A percentile compares a stretch with the other conserved stretches of the same genome.
phyloP scores from a whole-genome alignment of 2,113 vertebrate genomes.

The Rana temporaria region DNA sequence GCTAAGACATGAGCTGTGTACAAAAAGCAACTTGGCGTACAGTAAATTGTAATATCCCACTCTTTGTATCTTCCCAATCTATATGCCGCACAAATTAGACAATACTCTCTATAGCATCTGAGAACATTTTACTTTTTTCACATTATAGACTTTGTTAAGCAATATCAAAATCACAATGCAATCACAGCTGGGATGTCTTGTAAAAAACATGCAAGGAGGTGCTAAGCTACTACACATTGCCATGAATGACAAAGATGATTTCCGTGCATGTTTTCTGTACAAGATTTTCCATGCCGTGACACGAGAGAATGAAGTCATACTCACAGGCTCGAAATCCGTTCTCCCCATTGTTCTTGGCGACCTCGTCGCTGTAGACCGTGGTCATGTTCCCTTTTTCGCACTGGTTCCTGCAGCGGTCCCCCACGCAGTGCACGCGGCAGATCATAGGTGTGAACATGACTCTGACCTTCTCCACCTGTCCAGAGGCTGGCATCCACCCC shows the following conservation, averaged over 20 bases:
- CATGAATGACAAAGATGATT: not conserved
- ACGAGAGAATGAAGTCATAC: conserved; percentile 60
- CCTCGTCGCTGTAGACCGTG: conserved; percentile 85
- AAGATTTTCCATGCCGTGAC: not conserved
- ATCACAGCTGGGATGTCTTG: not conserved
- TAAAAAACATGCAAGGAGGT: not conserved
- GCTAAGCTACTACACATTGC: not conserved
- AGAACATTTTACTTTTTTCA: too few species aligned
- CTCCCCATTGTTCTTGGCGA: conserved; percentile 73
- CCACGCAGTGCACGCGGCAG: conserved; percentile 89
- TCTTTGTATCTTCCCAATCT: too few species aligned
- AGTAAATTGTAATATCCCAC: too few species aligned
- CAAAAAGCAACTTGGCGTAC: too few species aligned
- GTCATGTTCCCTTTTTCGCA: conserved; percentile 91
- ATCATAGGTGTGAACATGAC: conserved; percentile 94
- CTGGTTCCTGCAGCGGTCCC: conserved; percentile 84
- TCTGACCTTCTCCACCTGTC: conserved; percentile 80
- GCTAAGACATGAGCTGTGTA: too few species aligned
- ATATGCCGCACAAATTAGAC: too few species aligned
- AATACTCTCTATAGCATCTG: too few species aligned
- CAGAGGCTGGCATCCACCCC: conserved; percentile 69
- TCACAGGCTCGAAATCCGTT: conserved; percentile 94
- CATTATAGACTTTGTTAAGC: not conserved
- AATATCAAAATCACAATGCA: not conserved
- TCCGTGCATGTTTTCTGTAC: not conserved